Evolutionary conservation across 2,797 vertebrate genomes (phyloP), one percentile per base, ranked within the genome.

Genomic region (Carapus acus): DNA sequence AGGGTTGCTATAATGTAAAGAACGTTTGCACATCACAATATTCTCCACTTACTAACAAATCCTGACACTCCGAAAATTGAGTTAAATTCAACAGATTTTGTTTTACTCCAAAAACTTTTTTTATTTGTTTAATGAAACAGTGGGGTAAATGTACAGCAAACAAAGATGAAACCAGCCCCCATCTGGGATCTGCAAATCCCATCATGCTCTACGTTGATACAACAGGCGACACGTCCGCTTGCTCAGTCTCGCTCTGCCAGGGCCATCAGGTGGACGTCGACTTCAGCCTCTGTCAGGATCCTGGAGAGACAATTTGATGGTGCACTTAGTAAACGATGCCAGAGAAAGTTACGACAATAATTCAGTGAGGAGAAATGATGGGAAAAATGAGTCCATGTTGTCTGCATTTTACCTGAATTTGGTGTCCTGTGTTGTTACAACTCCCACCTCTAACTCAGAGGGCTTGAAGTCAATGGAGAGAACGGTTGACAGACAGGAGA

Each of bases 401-500:
- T 3, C 3, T 36, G 34, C 14, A 65, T 81, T n/a, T 82, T 79
- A 96, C 94, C 93, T 94, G 90, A 95, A 97, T 74, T 95, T 96
- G 67, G 91, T 87, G 63, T 96, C 91, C 82, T 96, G 90, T 59
- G 89, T 87, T 69, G 92, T 92, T 76, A 97, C 85, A 50, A 96
- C 90, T 63, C 91, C 94, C 71, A 96, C 90, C 85, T 97, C 94
- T 49, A 97, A 88, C 87, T 97, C 94, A 74, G 93, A 95, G 71
- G 94, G 94, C 76, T 97, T 97, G 86, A 97, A 97, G 85, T 97
- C 94, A 78, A 97, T 97, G 55, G 94, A 97, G 50, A 96, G 88
- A 61, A 97, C 93, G 57, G 93, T 96, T 64, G 94, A 93, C 69
- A 97, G 88, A 78, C 94, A 97, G 16, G 93, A 94, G 83, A 97